A percentile compares a stretch with the other conserved stretches of the same genome.
These are phyloP conservation scores for Hepsetus odoe DNA, from an alignment of 2,113 vertebrate genomes.

Conservation along the genomic window DNA sequence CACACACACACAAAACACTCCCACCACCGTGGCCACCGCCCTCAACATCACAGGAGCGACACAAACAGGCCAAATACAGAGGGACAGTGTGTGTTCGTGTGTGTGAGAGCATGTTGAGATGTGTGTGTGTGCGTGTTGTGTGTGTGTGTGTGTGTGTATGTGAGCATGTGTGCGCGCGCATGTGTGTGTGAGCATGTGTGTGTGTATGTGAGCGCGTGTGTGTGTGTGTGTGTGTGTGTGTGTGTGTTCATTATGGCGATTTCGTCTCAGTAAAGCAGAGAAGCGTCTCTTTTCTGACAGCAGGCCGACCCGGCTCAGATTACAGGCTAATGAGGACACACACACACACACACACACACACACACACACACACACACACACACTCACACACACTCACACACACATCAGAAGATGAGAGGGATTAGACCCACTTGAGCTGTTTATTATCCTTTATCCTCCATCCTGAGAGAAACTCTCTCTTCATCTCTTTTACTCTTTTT, in stretches of 20 bases:
- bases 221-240: constrained; percentile 25
- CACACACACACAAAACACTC: not conserved
- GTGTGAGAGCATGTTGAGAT: too few relatives aligned
- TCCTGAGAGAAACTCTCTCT: too few relatives aligned
- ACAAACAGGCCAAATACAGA: not conserved
- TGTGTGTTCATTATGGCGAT: not conserved
- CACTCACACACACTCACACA: not conserved
- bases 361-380: constrained; percentile 9
- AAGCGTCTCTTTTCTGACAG: constrained; percentile 39
- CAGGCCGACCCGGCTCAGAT: not conserved
- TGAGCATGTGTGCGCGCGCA: too few relatives aligned
- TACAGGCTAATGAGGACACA: not conserved
- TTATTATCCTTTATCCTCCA: not conserved
- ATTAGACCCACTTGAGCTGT: not conserved
- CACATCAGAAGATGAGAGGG: not conserved
- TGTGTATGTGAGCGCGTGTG: too few relatives aligned
- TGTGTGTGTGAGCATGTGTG: too few relatives aligned
- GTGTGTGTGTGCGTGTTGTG: too few relatives aligned
- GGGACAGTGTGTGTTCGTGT: too few relatives aligned
- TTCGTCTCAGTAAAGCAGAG: constrained; percentile 51
- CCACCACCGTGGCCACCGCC: not conserved
- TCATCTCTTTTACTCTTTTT: too few relatives aligned
- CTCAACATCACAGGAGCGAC: not conserved
- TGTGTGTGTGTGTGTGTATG: not conserved
- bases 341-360: not conserved